Evolutionary conservation across 2,888 invertebrate species (phyloP), one percentile per base, ranked within the genome.

Genomic region (Luperina testacea): DNA sequence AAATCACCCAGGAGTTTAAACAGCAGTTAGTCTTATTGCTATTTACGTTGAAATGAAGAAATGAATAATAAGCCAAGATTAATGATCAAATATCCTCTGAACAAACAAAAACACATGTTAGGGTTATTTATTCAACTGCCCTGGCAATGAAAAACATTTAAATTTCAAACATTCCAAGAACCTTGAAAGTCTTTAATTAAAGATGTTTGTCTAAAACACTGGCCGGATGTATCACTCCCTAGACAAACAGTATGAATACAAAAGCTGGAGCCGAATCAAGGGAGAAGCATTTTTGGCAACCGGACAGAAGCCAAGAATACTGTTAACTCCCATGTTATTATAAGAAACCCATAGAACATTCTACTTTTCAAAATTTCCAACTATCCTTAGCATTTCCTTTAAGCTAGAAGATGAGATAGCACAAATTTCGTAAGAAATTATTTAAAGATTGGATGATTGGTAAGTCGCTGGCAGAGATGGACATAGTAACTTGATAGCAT

Each of bases 271-370:
- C 79, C 88, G 89, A 87, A 92, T 93, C 92, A 94, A 94, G 93
- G 92, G 90, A 93, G 71, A 53, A 76, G 90, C 81, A 88, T 88
- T 92, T 86, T 94, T 96, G 96, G 96, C 95, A 92, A 85, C 80
- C 48, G 76, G 67, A 89, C 93, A 92, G 92, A 93, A 92, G 92
- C 92, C 93, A 89, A 90, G 89, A 92, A 91, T 92, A 90, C 86
- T 88, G 83, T 88, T 88, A 87, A 88, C 90, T 83, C 89, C 88
- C 87, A 89, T 87, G 83, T 87, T 87, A 85, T 89, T 90, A 82
- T 83, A 87, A 83, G 78, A 87, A 87, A 83, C 57, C 61, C 68
- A 80, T 71, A 68, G 77, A 78, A 81, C 67, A 75, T 84, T 78
- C 72, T 65, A 82, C 51, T 59, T 61, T 74, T 71, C 24, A 73